Percentiles rank a stretch among this genome's conserved stretches.
phyloP scores from a whole-genome alignment of 2,888 invertebrate genomes.

The Imbricaverruca yamaguchii region DNA sequence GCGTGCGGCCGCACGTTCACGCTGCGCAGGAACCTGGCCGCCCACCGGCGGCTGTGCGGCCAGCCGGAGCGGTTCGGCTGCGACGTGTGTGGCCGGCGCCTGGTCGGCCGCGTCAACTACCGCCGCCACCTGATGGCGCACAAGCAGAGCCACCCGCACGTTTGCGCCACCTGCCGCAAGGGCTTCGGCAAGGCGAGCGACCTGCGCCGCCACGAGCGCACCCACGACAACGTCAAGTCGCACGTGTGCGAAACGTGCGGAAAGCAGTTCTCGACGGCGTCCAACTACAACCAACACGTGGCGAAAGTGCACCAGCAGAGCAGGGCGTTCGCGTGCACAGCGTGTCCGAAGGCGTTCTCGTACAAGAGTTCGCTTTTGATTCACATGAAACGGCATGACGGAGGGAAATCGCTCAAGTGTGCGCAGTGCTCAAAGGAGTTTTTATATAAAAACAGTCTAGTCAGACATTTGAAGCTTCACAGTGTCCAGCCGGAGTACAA shows the following conservation, averaged over 20 bases:
- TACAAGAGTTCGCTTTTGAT: neutral
- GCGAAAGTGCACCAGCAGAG: neutral
- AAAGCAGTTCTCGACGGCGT: neutral
- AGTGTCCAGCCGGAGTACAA: neutral
- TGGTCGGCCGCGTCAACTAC: neutral
- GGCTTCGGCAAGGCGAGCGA: neutral
- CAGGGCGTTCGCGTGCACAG: neutral
- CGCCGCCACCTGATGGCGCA: neutral
- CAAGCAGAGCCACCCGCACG: neutral
- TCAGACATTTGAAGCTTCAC: neutral
- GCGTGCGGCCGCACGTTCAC: neutral
- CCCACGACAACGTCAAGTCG: neutral
- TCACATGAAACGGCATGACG: neutral
- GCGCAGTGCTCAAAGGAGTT: neutral
- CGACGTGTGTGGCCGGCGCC: neutral
- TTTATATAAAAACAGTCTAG: neutral
- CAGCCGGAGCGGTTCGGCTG: neutral
- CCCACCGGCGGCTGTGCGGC: neutral
- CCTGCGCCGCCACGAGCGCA: neutral
- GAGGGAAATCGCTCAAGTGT: neutral
- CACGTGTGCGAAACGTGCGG: conserved; percentile 8
- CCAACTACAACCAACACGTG: conserved; percentile 1
- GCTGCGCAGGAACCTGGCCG: neutral
- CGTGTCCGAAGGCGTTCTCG: neutral
- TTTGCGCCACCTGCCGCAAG: neutral